phyloP scores from a whole-genome alignment of 2,797 vertebrate species.

The Buphagus erythrorhynchus region DNA sequence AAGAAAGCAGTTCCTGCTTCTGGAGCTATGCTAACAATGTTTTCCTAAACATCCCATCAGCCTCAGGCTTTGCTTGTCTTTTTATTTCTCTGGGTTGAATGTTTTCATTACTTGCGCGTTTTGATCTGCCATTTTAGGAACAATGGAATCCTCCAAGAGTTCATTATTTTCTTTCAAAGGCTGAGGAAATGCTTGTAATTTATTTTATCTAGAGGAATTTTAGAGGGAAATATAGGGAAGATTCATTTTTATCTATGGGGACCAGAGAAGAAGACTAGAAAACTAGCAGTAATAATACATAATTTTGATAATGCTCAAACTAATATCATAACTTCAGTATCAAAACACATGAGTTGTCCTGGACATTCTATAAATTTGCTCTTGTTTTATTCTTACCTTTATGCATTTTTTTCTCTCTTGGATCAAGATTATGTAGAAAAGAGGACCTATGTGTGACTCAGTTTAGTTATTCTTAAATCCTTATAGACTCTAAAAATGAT shows the following conservation, averaged over 20 bases:
- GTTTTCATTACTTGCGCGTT: neutral
- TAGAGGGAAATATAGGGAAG: neutral
- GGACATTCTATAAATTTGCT: neutral
- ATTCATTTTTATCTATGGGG: neutral
- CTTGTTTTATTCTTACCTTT: neutral
- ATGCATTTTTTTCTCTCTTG: neutral
- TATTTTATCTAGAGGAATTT: neutral
- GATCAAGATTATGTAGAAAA: neutral
- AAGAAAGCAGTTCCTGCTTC: neutral
- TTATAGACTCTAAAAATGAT: neutral
- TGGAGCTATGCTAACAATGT: neutral
- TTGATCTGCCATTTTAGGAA: neutral
- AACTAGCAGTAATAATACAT: neutral
- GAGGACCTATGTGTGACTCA: neutral
- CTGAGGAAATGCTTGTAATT: neutral
- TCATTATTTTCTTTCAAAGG: neutral
- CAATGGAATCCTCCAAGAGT: neutral
- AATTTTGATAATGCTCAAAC: neutral
- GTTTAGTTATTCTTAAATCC: neutral
- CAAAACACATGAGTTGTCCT: neutral
- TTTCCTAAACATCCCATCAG: neutral
- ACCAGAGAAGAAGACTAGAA: neutral
- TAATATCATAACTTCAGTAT: neutral
- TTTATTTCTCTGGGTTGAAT: neutral
- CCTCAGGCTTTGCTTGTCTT: neutral